Base-by-base conservation (phyloP, 1,140 invertebrate genomes). In the Paraescarpia echinospica region DNA sequence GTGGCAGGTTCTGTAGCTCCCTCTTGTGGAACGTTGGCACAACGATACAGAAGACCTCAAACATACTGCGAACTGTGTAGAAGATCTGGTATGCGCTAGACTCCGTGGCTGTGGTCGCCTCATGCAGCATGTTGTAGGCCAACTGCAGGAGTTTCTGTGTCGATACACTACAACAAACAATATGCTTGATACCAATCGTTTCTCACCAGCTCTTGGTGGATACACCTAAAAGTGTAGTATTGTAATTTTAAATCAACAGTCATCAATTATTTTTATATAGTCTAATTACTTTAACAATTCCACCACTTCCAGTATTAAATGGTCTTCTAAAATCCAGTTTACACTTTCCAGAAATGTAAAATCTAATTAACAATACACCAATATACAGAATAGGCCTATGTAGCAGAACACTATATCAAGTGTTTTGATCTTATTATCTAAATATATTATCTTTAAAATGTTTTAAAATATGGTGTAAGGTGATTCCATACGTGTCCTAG, bases 1-100 rank as follows among this genome's bases (percentile, higher is more conserved):
- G 98, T 27, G 98, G 98, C 94, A 98, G 97, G 9, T 97, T 98
- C 94, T 97, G 97, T 35, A 99, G 96, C 94, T 97, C 97, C 93
- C 97, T 97, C 94, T 97, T 97, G 96, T 99, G 98, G 94, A 97
- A 97, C 93, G 97, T 97, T 1, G 98, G 98, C 33, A 98, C 97
- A 91, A 98, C 97, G 92, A 97, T 97, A 90, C 97, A 97, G 95
- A 98, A 99, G 92, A 98, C 96, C 94, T 98, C 97, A 94, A 98
- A 97, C 94, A 98, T 97, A 94, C 97, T 97, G 91, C 97, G 96
- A 22, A 97, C 97, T 35, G 97, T 97, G 94, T 97, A 97, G 95
- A 98, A 97, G 59, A 98, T 96, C 94, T 97, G 97, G 34, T 97
- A 96, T n/a, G 97, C 96, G 94, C 97, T 96, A 34, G 95, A 94